Conservation (phyloP, 2,797 vertebrate genomes). For the Smutsia gigantea region DNA sequence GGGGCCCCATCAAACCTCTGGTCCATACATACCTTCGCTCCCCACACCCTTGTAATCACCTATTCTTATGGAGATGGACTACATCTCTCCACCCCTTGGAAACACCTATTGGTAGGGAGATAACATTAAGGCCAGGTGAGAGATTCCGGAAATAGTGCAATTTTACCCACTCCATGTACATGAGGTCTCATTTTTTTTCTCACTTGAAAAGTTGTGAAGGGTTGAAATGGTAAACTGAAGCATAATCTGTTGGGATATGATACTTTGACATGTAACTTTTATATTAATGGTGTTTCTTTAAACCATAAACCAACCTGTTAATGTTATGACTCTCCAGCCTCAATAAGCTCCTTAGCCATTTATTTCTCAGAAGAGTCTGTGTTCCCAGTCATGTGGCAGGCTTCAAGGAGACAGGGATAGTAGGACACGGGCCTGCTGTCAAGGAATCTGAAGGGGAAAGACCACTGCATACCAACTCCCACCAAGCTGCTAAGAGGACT, state of each 20-base stretch:
- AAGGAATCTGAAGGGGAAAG: not conserved
- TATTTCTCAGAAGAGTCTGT: not conserved
- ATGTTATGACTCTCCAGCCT: not conserved
- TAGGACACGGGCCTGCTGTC: not conserved
- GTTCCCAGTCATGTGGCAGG: not conserved
- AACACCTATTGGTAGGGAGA: too few species aligned
- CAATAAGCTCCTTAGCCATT: not conserved
- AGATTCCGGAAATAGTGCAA: too few species aligned
- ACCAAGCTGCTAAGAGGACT: not conserved
- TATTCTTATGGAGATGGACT: too few species aligned
- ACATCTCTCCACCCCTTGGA: too few species aligned
- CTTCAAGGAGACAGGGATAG: not conserved
- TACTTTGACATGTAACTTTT: not conserved
- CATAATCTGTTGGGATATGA: not conserved
- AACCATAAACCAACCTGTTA: not conserved
- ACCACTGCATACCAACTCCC: accelerated
- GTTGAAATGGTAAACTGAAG: not conserved
- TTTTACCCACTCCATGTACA: not conserved
- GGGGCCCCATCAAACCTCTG: too few species aligned
- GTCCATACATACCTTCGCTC: too few species aligned
- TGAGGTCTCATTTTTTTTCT: not conserved
- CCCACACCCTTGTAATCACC: too few species aligned
- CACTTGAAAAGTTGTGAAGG: not conserved
- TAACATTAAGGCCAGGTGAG: too few species aligned
- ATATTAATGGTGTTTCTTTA: not conserved